Evolutionary conservation across 2,888 invertebrate genomes (phyloP), one percentile per base, ranked within the genome.

Genomic region (Caenorhabditis becei): DNA sequence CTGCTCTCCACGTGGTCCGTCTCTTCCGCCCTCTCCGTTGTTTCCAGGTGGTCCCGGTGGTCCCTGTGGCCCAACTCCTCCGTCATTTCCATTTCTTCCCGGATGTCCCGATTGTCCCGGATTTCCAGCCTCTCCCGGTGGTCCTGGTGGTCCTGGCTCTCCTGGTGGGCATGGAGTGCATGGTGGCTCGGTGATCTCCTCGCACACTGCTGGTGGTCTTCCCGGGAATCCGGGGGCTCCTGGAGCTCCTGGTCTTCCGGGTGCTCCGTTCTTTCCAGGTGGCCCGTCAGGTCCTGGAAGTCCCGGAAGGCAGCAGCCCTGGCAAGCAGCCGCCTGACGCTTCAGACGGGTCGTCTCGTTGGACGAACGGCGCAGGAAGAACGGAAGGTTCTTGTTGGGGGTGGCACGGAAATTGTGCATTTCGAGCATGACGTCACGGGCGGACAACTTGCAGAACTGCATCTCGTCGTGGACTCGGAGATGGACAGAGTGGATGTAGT

Each of bases 391-490:
- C 70, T 71, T 70, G 56, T 82, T 75, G 18, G 89, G 84, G 0
- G 83, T 63, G 54, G 86, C 80, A 24, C 89, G 87, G 84, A 86
- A 88, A 62, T 89, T 89, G 74, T 86, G 83, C 84, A 91, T 87
- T 79, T 91, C 91, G 70, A 89, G 58, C 87, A 91, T 88, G 16
- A 91, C 90, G 78, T 91, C 91, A 1, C 88, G 85, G 2, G 91
- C 91, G n/a, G 90, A 91, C 26, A 89, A 78, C 90, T 91, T 91
- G 86, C 91, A 91, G 85, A 89, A 91, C 54, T 90, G 89, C 89
- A 91, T 89, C 82, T 91, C 91, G 54, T 84, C 72, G 20, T 89
- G 89, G 4, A 91, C 91, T 14, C 90, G 77, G 23, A 85, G 77
- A 79, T 91, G 91, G 0, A 91, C 88, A 53, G 86, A 88, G 83